These are phyloP conservation scores for Phataginus tetradactyla DNA, from an alignment of 2,797 vertebrate genomes.

Conservation along the genomic window DNA sequence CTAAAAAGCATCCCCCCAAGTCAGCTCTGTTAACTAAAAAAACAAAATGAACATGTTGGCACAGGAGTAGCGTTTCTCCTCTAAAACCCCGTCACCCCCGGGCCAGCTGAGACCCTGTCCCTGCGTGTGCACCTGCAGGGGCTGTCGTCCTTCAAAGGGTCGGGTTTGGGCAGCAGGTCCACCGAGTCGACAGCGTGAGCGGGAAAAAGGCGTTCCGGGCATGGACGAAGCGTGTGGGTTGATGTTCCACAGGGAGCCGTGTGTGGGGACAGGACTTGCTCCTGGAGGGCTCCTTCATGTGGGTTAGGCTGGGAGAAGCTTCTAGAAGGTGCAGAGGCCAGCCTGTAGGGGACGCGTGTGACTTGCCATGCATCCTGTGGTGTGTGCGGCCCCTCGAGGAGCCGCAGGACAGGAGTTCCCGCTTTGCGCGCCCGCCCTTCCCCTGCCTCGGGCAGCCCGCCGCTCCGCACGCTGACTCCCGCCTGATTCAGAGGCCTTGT, in stretches of 20 bases:
- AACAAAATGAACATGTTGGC: not conserved
- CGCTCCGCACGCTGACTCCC: no score
- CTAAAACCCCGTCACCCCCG: accelerated
- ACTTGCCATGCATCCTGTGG: accelerated
- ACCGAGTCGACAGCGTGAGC: no score
- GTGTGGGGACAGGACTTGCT: accelerated
- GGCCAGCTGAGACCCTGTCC: not conserved
- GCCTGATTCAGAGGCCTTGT: accelerated
- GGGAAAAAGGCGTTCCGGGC: no score
- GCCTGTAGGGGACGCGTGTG: conserved; percentile 82
- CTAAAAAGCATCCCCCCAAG: not conserved
- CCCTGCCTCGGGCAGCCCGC: accelerated
- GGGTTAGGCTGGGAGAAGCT: conserved; percentile 86
- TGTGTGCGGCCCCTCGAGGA: not conserved
- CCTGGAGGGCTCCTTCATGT: accelerated
- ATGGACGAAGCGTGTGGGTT: not conserved
- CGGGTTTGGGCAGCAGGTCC: not conserved
- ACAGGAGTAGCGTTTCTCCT: no score
- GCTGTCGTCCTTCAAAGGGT: not conserved
- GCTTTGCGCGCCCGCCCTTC: accelerated
- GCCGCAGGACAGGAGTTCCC: not conserved
- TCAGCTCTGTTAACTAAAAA: no score
- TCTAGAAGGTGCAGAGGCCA: conserved; percentile 94
- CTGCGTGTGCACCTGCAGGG: not conserved
- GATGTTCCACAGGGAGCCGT: not conserved